Conservation (phyloP, 53 echinoderm and acorn worm species). For the Patiria pectinifera region DNA sequence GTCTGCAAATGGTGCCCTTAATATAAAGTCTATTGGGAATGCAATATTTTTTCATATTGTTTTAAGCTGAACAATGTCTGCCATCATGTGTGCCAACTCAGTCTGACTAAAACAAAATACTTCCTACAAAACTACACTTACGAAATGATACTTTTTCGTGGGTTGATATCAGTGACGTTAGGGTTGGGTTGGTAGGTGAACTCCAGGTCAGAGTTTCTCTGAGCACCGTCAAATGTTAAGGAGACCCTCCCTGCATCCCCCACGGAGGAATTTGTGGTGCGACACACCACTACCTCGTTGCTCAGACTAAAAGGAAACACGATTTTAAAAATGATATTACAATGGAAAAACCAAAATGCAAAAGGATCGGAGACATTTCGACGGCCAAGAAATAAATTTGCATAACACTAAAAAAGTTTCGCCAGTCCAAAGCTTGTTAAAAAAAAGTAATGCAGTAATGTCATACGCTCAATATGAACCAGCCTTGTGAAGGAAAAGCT, state of each 20-base stretch:
- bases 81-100: too few species aligned
- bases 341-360: not conserved
- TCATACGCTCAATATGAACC: too few species aligned
- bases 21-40: too few species aligned
- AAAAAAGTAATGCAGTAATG: too few species aligned
- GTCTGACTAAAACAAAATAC: too few species aligned
- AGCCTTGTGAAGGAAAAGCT: too few species aligned
- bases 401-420: too few species aligned
- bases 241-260: constrained; percentile 19
- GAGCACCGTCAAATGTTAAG: constrained; percentile 67
- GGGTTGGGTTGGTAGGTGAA: constrained; percentile 67
- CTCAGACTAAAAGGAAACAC: not conserved
- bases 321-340: not conserved
- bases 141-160: constrained; percentile 66
- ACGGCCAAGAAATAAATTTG: too few species aligned
- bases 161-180: constrained; percentile 55
- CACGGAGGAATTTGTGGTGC: constrained; percentile 19
- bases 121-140: constrained; percentile 31
- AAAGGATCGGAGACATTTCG: not conserved
- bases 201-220: constrained; percentile 12
- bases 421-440: too few species aligned
- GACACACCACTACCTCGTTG: constrained; percentile 1
- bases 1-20: too few species aligned
- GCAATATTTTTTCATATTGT: too few species aligned
- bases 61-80: too few species aligned